Base-by-base conservation (phyloP, 2,797 vertebrate species). In the Hybognathus amarus region DNA sequence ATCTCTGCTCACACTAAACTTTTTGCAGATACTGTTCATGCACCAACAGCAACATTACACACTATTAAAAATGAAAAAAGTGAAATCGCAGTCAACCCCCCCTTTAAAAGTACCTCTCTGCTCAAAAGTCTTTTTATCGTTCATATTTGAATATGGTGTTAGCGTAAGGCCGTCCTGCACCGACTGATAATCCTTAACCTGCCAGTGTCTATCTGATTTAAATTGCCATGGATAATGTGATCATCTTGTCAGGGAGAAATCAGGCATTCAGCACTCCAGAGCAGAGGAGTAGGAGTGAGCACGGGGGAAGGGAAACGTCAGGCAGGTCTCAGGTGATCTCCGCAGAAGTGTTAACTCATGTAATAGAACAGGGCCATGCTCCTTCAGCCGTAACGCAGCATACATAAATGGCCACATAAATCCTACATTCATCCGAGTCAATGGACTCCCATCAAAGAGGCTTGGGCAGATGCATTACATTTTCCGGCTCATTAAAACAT, bases 401-500 rank as follows among this genome's bases (percentile, higher is more conserved):
- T 90, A 91, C 91, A 90, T 87, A 92, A 93, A 92, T 87, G 89
- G 90, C 87, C 90, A 90, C 86, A 87, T 91, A 91, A 92, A 92
- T 90, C 90, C 88, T 74, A 63, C 88, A 90, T 92, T 92, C 91
- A 91, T 92, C 83, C 87, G 89, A 93, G 88, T 90, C 92, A 90
- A 93, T 93, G 85, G 91, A 91, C 90, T 92, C 90, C 91, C 91
- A 92, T 93, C 91, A 91, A 90, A 92, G 91, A 90, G 86, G 87
- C 91, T 86, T 87, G 90, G 90, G 89, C 92, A 89, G 91, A 93
- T 93, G 91, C 93, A 91, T 94, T 89, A 92, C 87, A 94, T 94
- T 94, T 94, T 91, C 90, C 91, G 94, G 88, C 92, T 95, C 93
- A 94, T 93, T 94, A 92, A 91, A 94, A 91, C 77, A 78, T 80